Evolutionary conservation across 2,797 vertebrate species (phyloP).

Genomic region (Periophthalmus magnuspinnatus): DNA sequence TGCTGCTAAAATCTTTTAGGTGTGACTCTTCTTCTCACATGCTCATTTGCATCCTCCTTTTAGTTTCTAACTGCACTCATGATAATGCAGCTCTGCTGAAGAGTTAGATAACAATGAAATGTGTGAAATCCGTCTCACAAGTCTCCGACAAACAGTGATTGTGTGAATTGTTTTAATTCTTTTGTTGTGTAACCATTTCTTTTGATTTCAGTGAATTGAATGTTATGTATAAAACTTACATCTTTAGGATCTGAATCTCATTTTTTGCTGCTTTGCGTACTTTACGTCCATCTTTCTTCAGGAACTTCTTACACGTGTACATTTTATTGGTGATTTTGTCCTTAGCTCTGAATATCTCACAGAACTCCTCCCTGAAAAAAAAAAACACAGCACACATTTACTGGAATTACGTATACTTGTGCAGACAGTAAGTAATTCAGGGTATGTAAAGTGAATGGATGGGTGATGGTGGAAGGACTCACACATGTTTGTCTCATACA

Average conservation of each 20-base stretch:
- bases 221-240: constrained; percentile 78
- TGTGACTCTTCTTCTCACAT: constrained; percentile 12
- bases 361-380: constrained; percentile 92
- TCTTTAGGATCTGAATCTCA: constrained; percentile 96
- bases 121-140: constrained; percentile 17
- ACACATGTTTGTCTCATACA: no score
- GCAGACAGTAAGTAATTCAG: background rate
- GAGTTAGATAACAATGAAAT: constrained; percentile 27
- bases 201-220: constrained; percentile 4
- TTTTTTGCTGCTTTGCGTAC: constrained; percentile 97
- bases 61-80: constrained; percentile 32
- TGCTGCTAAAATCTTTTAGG: background rate
- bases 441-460: background rate
- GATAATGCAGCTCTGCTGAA: constrained; percentile 34
- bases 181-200: background rate
- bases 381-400: background rate
- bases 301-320: constrained; percentile 96
- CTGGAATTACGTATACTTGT: background rate
- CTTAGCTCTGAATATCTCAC: constrained; percentile 97
- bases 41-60: constrained; percentile 23
- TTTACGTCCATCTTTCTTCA: constrained; percentile 95
- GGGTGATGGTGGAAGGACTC: background rate
- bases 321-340: constrained; percentile 93
- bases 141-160: constrained; percentile 1
- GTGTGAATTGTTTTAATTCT: constrained; percentile 11